Percentiles rank a stretch among this genome's conserved stretches.
phyloP scores from a whole-genome alignment of 1,140 invertebrate genomes.

The Kradibia gibbosae region DNA sequence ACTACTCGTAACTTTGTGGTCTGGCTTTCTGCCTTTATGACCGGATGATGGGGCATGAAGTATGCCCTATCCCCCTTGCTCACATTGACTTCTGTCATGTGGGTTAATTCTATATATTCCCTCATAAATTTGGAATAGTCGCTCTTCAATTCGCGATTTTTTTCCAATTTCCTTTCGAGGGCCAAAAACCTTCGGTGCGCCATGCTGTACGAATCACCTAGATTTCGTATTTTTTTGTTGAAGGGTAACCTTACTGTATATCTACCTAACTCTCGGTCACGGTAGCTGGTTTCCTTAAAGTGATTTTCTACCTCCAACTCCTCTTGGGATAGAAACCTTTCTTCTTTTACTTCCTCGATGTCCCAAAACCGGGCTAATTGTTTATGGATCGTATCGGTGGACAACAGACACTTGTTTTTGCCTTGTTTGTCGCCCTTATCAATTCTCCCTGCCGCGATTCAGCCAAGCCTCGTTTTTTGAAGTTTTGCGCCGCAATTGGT shows the following conservation, averaged over 20 bases:
- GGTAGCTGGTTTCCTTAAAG: too few species aligned
- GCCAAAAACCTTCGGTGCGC: not conserved
- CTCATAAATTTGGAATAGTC: constrained; percentile 61
- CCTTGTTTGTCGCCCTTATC: not conserved
- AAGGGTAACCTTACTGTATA: too few species aligned
- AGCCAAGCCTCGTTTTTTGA: not conserved
- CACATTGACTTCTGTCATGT: constrained; percentile 56
- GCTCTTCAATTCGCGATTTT: constrained; percentile 52
- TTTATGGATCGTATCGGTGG: too few species aligned
- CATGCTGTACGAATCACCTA: too few species aligned
- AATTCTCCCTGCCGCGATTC: too few species aligned
- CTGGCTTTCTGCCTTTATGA: constrained; percentile 1
- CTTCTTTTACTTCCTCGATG: not conserved
- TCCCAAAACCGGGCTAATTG: not conserved
- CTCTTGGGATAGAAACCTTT: not conserved
- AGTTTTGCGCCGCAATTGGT: not conserved
- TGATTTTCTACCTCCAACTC: not conserved
- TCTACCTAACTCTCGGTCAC: too few species aligned
- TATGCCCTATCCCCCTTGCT: too few species aligned
- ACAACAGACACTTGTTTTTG: constrained; percentile 29
- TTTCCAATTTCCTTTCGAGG: constrained; percentile 49
- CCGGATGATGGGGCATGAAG: constrained; percentile 38
- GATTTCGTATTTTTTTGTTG: too few species aligned
- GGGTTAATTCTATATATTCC: constrained; percentile 63
- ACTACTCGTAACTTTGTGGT: constrained; percentile 49